A percentile compares a stretch with the other conserved stretches of the same genome.
These are phyloP conservation scores for Climacteris rufus DNA, from an alignment of 2,113 vertebrate species.

Conservation along the genomic window DNA sequence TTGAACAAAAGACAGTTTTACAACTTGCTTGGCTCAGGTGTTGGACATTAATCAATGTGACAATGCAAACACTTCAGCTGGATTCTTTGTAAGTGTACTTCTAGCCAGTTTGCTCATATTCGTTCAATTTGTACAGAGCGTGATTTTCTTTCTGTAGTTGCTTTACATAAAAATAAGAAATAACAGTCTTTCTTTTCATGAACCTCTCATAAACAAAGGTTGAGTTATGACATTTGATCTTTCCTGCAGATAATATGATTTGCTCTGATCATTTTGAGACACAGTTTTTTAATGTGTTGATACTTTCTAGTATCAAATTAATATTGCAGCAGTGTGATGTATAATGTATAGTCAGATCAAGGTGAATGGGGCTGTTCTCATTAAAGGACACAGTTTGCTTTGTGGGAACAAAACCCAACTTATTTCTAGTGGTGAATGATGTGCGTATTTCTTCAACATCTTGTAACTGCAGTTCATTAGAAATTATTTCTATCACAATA, in stretches of 20 bases:
- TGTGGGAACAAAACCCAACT: not conserved
- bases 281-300: not conserved
- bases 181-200: not conserved
- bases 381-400: constrained; percentile 25
- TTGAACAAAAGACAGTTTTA: not conserved
- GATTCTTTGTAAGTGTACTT: not conserved
- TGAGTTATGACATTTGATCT: not conserved
- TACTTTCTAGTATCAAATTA: constrained; percentile 15
- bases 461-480: constrained; percentile 29
- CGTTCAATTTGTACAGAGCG: not conserved
- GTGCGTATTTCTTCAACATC: not conserved
- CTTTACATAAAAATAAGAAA: not conserved
- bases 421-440: not conserved
- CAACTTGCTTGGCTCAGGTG: not conserved
- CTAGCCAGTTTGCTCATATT: not conserved
- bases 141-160: not conserved
- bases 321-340: not conserved
- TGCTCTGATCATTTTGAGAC: not conserved
- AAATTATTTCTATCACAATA: constrained; percentile 22
- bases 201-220: not conserved
- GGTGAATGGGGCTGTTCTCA: constrained; percentile 11
- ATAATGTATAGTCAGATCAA: not conserved
- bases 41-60: not conserved
- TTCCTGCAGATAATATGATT: not conserved
- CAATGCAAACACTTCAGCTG: not conserved